Base-by-base conservation (phyloP, 2,113 vertebrate species). In the Prunella fulvescens region DNA sequence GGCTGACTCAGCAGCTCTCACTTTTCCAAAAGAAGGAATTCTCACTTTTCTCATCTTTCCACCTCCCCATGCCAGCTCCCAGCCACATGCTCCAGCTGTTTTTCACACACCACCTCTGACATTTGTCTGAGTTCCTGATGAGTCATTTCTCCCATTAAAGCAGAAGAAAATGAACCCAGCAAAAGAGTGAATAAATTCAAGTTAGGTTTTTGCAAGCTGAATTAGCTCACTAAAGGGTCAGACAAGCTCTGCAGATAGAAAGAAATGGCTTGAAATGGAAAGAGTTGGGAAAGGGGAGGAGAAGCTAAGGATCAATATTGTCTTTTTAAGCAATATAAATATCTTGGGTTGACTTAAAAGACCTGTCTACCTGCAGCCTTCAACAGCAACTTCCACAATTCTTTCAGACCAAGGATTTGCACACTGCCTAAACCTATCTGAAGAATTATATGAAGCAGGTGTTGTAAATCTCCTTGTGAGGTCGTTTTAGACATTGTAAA, bases 321-420 rank as follows among this genome's bases (percentile, higher is more conserved):
- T 10, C 20, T 70, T 40, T 83, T 62, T 9, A 25, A 51, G 10
- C 16, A 77, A 10, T 6, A 47, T 17, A 50, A 92, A 69, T 6
- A 6, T 54, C 25, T 80, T 29, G 66, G 37, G 22, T 25, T 50
- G 45, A 25, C 15, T 47, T 40, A 22, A 12, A 73, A 29, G 11
- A 73, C 33, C 26, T 1, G 1, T 26, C 13, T 82, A 20, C 70
- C 14, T 33, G 11, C n/a, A 88, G 31, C 39, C 37, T 33, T 35
- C 0, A 0, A 31, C 7, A 77, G 9, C 39, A 65, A 29, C 28
- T 35, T 23, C 19, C 3, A n/a, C 14, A 72, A 7, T 10, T 44
- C 23, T 62, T 45, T 62, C 47, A 29, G 42, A 77, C 62, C 26
- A 45, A 54, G 6, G 58, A 76, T 57, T 85, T 82, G n/a, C 24